These are phyloP conservation scores for Gastracanthus pulcherrimus DNA, from an alignment of 2,888 invertebrate genomes.

Conservation along the genomic window DNA sequence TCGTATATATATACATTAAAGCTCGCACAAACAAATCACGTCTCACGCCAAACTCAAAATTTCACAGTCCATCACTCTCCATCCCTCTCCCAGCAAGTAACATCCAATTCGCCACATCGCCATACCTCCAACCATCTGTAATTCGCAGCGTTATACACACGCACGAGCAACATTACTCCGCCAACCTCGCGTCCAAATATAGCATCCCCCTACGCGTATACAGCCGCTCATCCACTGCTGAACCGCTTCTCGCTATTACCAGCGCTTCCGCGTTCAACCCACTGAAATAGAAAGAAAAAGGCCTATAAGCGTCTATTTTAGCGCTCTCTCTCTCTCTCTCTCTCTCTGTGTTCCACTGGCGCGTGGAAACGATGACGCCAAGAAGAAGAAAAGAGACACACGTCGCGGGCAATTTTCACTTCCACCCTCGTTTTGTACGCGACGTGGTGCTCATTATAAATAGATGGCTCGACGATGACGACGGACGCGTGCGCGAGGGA, in stretches of 20 bases:
- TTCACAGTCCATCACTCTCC: too few relatives aligned
- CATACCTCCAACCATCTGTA: neutral
- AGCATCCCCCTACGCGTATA: neutral
- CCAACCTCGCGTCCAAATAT: neutral
- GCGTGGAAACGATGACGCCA: neutral
- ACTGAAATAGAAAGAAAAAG: neutral
- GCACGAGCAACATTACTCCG: too few relatives aligned
- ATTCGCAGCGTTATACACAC: too few relatives aligned
- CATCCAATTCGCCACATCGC: neutral
- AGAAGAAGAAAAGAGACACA: neutral
- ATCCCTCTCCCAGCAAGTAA: too few relatives aligned
- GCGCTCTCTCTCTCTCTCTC: neutral
- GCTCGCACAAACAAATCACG: too few relatives aligned
- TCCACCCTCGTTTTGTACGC: neutral
- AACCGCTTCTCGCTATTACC: too few relatives aligned
- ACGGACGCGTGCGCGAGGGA: too few relatives aligned
- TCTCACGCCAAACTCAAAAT: too few relatives aligned
- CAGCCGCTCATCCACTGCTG: too few relatives aligned
- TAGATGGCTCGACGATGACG: neutral
- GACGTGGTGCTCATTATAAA: conserved; percentile 30
- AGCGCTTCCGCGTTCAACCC: conserved; percentile 4
- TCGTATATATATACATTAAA: too few relatives aligned
- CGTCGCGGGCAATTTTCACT: conserved; percentile 17
- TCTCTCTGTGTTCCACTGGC: neutral
- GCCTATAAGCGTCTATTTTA: neutral